Percentiles rank a stretch among this genome's conserved stretches.
Conservation (phyloP, 37 sponge, comb jelly and placozoan genomes). For the Crambe crambe region DNA sequence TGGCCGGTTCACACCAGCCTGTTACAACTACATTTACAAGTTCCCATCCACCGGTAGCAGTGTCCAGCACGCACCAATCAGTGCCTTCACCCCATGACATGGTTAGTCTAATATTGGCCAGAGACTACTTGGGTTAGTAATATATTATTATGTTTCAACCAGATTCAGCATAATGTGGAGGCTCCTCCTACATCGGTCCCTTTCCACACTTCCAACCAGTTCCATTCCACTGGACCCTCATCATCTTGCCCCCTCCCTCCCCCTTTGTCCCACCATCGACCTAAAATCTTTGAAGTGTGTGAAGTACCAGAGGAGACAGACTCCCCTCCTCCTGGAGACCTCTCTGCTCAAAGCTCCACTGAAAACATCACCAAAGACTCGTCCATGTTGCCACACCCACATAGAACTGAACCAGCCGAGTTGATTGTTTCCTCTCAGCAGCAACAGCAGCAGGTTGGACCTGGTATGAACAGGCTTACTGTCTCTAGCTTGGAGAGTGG, state of each 20-base stretch:
- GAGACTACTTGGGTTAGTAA: no score
- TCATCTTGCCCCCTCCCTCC: background rate
- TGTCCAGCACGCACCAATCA: no score
- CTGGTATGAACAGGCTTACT: background rate
- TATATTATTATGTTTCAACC: no score
- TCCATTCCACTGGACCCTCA: no score
- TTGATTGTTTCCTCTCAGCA: background rate
- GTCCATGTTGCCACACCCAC: background rate
- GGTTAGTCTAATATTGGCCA: no score
- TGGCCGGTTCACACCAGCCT: no score
- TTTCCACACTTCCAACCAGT: no score
- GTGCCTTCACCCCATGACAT: no score
- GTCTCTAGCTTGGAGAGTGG: background rate
- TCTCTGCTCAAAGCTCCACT: conserved; percentile 35
- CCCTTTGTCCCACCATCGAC: background rate
- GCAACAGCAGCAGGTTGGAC: background rate
- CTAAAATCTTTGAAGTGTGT: conserved; percentile 33
- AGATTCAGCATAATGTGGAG: no score
- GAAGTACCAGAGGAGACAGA: conserved; percentile 20
- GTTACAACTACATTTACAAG: no score
- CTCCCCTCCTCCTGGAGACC: conserved; percentile 9
- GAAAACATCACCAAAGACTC: background rate
- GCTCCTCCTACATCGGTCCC: no score
- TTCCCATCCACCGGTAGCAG: background rate
- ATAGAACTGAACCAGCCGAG: background rate